Base-by-base conservation (phyloP, 2,113 vertebrate genomes). In the Myotis brandtii region DNA sequence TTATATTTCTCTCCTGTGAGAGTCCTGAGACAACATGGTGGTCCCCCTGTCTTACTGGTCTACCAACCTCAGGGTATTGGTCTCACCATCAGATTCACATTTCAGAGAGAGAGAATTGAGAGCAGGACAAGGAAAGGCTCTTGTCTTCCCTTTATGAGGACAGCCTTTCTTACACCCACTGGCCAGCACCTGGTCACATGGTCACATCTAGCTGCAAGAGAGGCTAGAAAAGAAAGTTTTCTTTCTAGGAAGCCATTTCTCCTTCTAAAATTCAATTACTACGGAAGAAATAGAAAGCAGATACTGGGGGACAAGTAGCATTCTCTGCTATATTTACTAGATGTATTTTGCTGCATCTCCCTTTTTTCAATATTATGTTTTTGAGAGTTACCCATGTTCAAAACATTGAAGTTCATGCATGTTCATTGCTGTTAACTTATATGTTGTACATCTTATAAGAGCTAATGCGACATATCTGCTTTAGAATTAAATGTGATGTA, bases 251-350 rank as follows among this genome's bases (percentile, higher is more conserved):
- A 83, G 66, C 5, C 75, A 95, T 52, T 89, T 77, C 34, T 54
- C 43, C 79, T 90, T 94, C 75, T 67, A 95, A 94, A 93, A 91
- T 85, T 40, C 23, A 59, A 93, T 32, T 77, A 67, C 21, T 50
- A 3, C 23, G 30, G n/a, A 32, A 87, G 23, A 94, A 83, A 91
- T 23, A 32, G 70, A 56, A 93, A 93, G 86, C 16, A 75, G 50
- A 48, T 87, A n/a, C 6, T 91, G 21, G 9, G 16, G 64, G 16
- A 67, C 21, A 83, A 94, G 64, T 72, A 40, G 37, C 48, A 93
- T 48, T 93, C 67, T 73, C 40, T 75, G 23, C 48, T 37, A 75
- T 50, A 52, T 56, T 93, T 86, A 56, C 27, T 56, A 25, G n/a
- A 43, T 67, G 32, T 34, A 92, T 81, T 80, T 52, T 56, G 20